Base-by-base conservation (phyloP, 2,113 vertebrate species). In the Sander vitreus region DNA sequence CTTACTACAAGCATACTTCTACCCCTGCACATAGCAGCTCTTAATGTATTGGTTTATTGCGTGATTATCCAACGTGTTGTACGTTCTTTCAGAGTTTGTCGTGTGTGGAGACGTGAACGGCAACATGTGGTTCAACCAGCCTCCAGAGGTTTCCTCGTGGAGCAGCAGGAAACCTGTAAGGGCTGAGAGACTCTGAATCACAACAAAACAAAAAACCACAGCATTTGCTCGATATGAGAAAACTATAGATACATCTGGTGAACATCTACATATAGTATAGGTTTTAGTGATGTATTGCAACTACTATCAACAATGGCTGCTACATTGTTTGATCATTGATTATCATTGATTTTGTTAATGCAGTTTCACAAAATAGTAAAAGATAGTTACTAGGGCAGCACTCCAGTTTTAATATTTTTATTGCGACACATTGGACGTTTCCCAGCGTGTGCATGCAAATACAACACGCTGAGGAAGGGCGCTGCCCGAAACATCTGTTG, bases 71-170 rank as follows among this genome's bases (percentile, higher is more conserved):
- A 36, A 16, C 18, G 9, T 51, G 50, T 51, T 51, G 1, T 14
- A 13, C 11, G 15, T 76, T 47, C 33, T 75, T 84, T 23, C 85
- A 96, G 95, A 93, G 0, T 87, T 95, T 27, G 47, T 95, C 4
- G 94, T 95, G 66, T 95, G 93, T 80, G 95, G 95, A 53, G 94
- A 96, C 73, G 27, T 73, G 15, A 86, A 80, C 2, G 95, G 95
- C 13, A 93, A 94, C 88, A 94, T 96, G 85, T 95, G 94, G 95
- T 95, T 91, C 81, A 93, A 89, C 47, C 53, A 78, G 21, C 66
- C 76, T 21, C 70, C 87, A 5, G 58, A 85, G 3, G 2, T 48
- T 19, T 76, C 21, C 2, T 48, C 77, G 0, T 95, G 92, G 93
- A 94, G 84, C 74, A 72, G 33, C 33, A 93, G 63, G 71, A 94